Evolutionary conservation across 2,797 vertebrate species (phyloP).

Genomic region (Dallia pectoralis): DNA sequence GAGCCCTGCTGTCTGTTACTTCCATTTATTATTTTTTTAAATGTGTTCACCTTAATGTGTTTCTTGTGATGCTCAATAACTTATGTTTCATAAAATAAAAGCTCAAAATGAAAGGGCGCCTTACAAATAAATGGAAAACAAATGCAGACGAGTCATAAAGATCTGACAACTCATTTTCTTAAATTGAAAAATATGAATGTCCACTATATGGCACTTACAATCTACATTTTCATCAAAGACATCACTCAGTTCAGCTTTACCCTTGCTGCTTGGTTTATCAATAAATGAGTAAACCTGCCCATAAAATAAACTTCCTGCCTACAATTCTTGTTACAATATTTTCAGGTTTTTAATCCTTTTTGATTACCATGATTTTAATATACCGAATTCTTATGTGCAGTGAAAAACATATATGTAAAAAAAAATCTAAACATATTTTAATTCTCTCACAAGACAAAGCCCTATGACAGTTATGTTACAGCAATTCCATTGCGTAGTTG

Average conservation of each 20-base stretch:
- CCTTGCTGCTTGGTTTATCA: background rate
- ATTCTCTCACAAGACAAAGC: background rate
- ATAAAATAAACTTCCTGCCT: too few species aligned
- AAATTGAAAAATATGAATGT: background rate
- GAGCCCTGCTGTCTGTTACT: too few species aligned
- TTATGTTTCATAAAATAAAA: too few species aligned
- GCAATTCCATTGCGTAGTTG: background rate
- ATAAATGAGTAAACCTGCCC: background rate
- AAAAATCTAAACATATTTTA: background rate
- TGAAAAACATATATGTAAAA: background rate
- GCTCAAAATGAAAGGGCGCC: too few species aligned
- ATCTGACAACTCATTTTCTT: background rate
- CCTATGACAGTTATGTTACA: background rate
- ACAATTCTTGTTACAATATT: background rate
- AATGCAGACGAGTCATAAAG: too few species aligned
- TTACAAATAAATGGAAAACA: too few species aligned
- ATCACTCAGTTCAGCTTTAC: background rate
- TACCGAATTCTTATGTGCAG: background rate
- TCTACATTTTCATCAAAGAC: background rate
- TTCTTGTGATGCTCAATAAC: too few species aligned
- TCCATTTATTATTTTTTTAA: too few species aligned
- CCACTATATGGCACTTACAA: background rate
- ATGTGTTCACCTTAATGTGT: too few species aligned
- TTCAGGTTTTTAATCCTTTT: background rate
- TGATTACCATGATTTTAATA: background rate